Evolutionary conservation across 2,797 vertebrate species (phyloP), one percentile per base, ranked within the genome.

Genomic region (Gymnopithys bicolor): DNA sequence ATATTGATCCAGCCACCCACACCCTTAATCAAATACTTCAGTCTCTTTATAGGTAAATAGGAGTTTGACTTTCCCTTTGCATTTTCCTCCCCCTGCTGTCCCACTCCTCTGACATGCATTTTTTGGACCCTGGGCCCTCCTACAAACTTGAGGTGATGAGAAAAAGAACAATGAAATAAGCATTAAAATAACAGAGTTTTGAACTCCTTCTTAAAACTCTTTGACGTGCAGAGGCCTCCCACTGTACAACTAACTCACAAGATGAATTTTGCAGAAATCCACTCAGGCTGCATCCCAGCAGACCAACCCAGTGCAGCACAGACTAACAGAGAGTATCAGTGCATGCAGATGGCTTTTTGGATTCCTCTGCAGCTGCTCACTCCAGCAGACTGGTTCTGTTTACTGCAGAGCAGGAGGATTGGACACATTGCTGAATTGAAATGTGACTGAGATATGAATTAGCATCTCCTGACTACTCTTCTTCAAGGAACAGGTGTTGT

Each of bases 11-110:
- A 41, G 30, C 35, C 35, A 68, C 45, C 15, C 28, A 63, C 11
- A 4, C 24, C 24, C 30, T 19, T 58, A 30, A 86, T 24, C 45
- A 67, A 56, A 71, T 6, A n/a, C 8, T 66, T 58, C 18, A 41
- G 19, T 19, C 19, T 80, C 24, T 66, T 69, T 73, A 81, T 60
- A 55, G 24, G 21, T 51, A 77, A 76, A 49, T 13, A 68, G 32
- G 13, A 87, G 27, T 17, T 35, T 59, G 30, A 37, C 8, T 56
- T 1, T 67, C 5, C 28, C 11, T 77, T 25, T 0, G 1, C 24
- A 56, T 70, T 87, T 41, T 11, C 5, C 8, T 56, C 48, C 49
- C 18, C 41, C 35, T 71, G 24, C 46, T 88, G 13, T 67, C 19
- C 22, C 37, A 8, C 27, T 84, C 5, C 3, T 60, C 45, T 84